Percentiles rank a stretch among this genome's conserved stretches.
phyloP scores from a whole-genome alignment of 1,140 invertebrate genomes.

The Drosophila varians region DNA sequence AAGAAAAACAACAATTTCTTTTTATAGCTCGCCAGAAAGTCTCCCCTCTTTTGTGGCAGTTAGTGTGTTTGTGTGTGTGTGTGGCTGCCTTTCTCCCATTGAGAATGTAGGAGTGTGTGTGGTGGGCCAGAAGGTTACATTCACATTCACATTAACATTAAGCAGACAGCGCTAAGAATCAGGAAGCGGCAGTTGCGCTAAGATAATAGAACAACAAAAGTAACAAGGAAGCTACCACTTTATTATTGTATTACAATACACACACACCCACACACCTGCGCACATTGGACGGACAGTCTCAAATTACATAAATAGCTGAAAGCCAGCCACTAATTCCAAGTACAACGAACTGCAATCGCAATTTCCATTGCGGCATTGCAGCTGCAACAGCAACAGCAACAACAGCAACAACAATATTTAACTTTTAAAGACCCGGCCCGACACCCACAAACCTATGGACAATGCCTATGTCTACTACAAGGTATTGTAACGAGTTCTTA shows the following conservation, averaged over 20 bases:
- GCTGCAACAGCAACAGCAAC: slow-evolving; percentile 6
- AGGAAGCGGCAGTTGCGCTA: slow-evolving; percentile 46
- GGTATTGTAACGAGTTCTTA: slow-evolving; percentile 61
- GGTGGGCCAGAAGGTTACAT: slow-evolving; percentile 56
- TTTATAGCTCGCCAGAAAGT: slow-evolving; percentile 33
- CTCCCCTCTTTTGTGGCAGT: slow-evolving; percentile 10
- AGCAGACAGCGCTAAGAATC: slow-evolving; percentile 63
- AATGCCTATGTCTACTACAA: slow-evolving; percentile 84
- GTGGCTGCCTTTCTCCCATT: slow-evolving; percentile 1
- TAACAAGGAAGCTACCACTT: slow-evolving; percentile 66
- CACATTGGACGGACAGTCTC: slow-evolving; percentile 56
- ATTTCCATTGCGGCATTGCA: slow-evolving; percentile 43
- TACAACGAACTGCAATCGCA: slow-evolving; percentile 75
- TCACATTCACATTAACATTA: slow-evolving; percentile 34
- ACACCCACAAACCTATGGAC: slow-evolving; percentile 80
- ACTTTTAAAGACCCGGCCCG: slow-evolving; percentile 64
- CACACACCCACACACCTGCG: slow-evolving; percentile 18
- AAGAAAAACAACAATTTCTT: slow-evolving; percentile 50
- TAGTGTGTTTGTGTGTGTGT: slow-evolving; percentile 17
- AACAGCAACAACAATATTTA: slow-evolving; percentile 27
- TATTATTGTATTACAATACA: slow-evolving; percentile 72
- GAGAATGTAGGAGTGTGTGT: slow-evolving; percentile 38
- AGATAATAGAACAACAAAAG: slow-evolving; percentile 36
- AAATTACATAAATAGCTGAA: slow-evolving; percentile 77
- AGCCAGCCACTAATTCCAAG: slow-evolving; percentile 38